Evolutionary conservation across 2,797 vertebrate species (phyloP), one percentile per base, ranked within the genome.

Genomic region (Smutsia temminckii): DNA sequence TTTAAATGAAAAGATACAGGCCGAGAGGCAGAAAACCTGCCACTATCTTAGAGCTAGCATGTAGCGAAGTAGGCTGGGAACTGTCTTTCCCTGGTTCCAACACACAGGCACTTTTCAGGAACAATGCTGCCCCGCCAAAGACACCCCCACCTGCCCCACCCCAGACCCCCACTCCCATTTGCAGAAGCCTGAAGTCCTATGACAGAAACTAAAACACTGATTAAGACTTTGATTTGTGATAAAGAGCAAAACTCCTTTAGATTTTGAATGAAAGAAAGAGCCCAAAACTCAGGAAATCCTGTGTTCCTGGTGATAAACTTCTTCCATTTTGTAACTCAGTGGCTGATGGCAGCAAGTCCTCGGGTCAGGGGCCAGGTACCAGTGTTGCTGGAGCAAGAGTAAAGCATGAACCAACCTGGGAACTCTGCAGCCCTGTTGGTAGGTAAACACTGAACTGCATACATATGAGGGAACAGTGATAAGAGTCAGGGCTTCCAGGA

Each of bases 171-270:
- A 25, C 4, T 9, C 25, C 21, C 34, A 10, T 69, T 32, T 69
- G 40, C 34, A 64, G 61, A 80, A 9, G 27, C 42, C 63, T 21
- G 1, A 59, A 71, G 16, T 66, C 81, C 72, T 63, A 2, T 20
- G 51, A 53, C 25, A 66, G 32, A 79, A 83, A 51, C 8, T 25
- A 37, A 69, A 85, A 92, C 3, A 27, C 29, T 16, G 63, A 57
- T 27, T 63, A 71, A 68, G 37, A 23, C 51, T 95, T 80, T 40
- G 25, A n/a, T 80, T 87, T 63, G 34, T 74, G 23, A 74, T 69
- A 32, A 27, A 84, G 95, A 80, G 7, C 64, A 96, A 96, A 91
- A n/a, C 17, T 74, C n/a, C n/a, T 81, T 88, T 90, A 85, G 34
- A 81, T 92, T 93, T 69, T 40, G 29, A 86, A 25, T 61, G 74